Percentiles rank a stretch among this genome's conserved stretches.
phyloP scores from a whole-genome alignment of 1,140 invertebrate species.

The Hyposmocoma kahamanoa region DNA sequence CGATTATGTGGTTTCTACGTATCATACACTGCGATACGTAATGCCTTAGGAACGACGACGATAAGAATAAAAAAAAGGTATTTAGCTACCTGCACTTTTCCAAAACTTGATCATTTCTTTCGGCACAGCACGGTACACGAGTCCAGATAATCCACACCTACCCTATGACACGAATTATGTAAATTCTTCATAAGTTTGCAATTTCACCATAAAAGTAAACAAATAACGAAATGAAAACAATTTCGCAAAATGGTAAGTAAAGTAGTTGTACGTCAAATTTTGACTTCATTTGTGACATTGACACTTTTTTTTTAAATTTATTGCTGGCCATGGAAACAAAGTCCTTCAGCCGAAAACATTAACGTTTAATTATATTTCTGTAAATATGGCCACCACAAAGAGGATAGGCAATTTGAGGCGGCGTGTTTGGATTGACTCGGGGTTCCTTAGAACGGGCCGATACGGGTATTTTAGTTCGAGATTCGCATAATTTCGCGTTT shows the following conservation, averaged over 20 bases:
- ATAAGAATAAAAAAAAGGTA: background rate
- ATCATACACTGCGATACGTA: background rate
- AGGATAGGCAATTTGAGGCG: too few species aligned
- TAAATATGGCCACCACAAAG: too few species aligned
- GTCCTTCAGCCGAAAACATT: too few species aligned
- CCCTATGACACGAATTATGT: slow-evolving; percentile 13
- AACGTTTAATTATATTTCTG: too few species aligned
- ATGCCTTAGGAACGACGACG: background rate
- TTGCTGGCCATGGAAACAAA: too few species aligned
- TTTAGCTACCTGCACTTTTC: slow-evolving; percentile 65
- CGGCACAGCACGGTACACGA: background rate
- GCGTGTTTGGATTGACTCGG: too few species aligned
- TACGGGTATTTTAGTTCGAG: too few species aligned
- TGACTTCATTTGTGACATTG: background rate
- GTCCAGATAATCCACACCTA: background rate
- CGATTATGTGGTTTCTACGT: background rate
- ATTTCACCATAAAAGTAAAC: slow-evolving; percentile 36
- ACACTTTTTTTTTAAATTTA: too few species aligned
- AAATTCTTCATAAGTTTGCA: slow-evolving; percentile 29
- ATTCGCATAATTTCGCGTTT: too few species aligned
- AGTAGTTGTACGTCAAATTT: slow-evolving; percentile 3
- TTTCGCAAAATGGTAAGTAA: slow-evolving; percentile 1
- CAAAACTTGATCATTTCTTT: slow-evolving; percentile 65
- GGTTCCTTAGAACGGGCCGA: too few species aligned
- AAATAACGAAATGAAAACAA: slow-evolving; percentile 25